Base-by-base conservation (phyloP, 1,140 invertebrate genomes). In the Eumaeus atala region DNA sequence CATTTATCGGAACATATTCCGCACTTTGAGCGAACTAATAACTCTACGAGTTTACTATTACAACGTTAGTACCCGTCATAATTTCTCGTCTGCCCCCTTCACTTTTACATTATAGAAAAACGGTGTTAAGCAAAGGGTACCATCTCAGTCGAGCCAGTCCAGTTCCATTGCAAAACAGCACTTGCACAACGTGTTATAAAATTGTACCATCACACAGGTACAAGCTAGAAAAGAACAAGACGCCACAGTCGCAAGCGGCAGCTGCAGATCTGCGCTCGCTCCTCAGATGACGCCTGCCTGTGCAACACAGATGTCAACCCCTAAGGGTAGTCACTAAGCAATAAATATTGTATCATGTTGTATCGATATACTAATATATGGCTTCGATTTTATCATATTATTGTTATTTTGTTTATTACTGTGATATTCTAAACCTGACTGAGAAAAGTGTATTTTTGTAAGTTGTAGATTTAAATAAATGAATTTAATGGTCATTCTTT, bases 151-250 rank as follows among this genome's bases (percentile, higher is more conserved):
- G n/a, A n/a, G n/a, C n/a, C n/a, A n/a, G n/a, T n/a, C n/a, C n/a
- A n/a, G n/a, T n/a, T n/a, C n/a, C n/a, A n/a, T 17, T 6, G n/a
- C 7, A 42, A 17, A 12, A 16, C 0, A 8, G 12, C 40, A 6
- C 7, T 11, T 5, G 40, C 3, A 17, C 42, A 44, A 44, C 3
- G 14, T 9, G 9, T 48, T n/a, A 17, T 17, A 21, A 10, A 51
- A 38, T 12, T 50, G 12, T n/a, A 14, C 5, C 34, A 28, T 48
- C 58, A 70, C 70, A 4, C 60, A 85, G 82, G 59, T 84, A 87
- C 49, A 87, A 84, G 61, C 69, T 59, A 14, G 83, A 87, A 55
- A 74, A 73, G 49, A 87, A 83, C 38, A 87, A 75, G 47, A 80
- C 79, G 1, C 4, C 73, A 0, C 66, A 67, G 10, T 79, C 83